Conservation (phyloP, 2,797 vertebrate genomes). For the Pipistrellus pipistrellus region DNA sequence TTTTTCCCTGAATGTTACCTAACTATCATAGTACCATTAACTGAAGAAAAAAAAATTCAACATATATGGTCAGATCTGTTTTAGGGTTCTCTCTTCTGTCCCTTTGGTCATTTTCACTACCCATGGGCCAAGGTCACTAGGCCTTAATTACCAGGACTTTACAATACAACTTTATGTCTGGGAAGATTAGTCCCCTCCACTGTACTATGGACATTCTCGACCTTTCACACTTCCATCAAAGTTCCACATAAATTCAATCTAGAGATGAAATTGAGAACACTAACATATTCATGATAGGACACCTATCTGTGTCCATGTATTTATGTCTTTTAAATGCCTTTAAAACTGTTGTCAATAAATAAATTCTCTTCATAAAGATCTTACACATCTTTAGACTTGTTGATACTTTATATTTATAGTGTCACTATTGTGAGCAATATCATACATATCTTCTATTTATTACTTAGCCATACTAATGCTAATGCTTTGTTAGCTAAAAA, state of each 20-base stretch:
- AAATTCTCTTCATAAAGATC: slow-evolving; percentile 20
- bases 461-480: background rate
- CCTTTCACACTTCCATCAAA: background rate
- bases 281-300: background rate
- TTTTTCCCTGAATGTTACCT: background rate
- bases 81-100: background rate
- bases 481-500: slow-evolving; percentile 24
- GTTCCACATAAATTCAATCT: slow-evolving; percentile 17
- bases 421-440: background rate
- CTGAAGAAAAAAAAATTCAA: background rate
- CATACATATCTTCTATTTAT: background rate
- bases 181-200: background rate
- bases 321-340: background rate
- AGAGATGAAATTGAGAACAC: background rate
- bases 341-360: background rate
- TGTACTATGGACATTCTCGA: background rate
- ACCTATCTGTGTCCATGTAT: background rate
- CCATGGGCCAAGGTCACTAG: background rate
- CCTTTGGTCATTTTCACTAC: slow-evolving; percentile 10
- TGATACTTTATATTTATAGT: slow-evolving; percentile 14
- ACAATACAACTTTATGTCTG: background rate
- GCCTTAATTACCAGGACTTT: background rate
- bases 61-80: background rate
- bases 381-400: background rate
- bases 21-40: background rate